These are phyloP conservation scores for Heteromyza rotundicornis DNA, from an alignment of 2,888 invertebrate genomes.

Conservation along the genomic window DNA sequence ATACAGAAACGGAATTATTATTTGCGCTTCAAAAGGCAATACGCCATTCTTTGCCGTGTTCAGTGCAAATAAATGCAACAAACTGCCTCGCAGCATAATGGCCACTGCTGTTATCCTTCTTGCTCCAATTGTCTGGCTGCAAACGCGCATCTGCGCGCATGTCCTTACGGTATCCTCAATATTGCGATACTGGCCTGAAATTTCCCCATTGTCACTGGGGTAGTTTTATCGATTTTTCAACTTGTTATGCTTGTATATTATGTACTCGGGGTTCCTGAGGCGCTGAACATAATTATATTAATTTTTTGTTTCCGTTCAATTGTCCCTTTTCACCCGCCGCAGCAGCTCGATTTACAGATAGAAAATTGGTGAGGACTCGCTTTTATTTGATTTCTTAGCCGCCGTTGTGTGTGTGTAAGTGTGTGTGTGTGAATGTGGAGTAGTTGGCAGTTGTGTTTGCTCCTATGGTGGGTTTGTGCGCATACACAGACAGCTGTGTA, in stretches of 20 bases:
- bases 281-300: not conserved
- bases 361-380: too few relatives aligned
- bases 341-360: too few relatives aligned
- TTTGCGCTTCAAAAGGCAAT: conserved; percentile 13
- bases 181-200: too few relatives aligned
- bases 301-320: not conserved
- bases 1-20: not conserved
- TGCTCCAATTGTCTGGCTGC: conserved; percentile 12
- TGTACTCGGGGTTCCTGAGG: not conserved
- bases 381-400: too few relatives aligned
- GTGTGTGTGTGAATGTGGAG: too few relatives aligned
- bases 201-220: conserved; percentile 6
- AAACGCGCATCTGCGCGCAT: conserved; percentile 11
- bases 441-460: too few relatives aligned
- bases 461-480: too few relatives aligned
- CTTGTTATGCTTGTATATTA: too few relatives aligned
- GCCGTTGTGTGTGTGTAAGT: too few relatives aligned
- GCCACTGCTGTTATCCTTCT: conserved; percentile 33
- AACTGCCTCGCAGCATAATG: not conserved
- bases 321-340: not conserved
- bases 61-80: conserved; percentile 46
- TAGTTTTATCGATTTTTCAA: conserved; percentile 21
- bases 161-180: not conserved
- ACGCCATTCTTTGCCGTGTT: conserved; percentile 50
- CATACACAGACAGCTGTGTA: not conserved